Evolutionary conservation across 2,888 invertebrate species (phyloP).

Genomic region (Thumatha senex): DNA sequence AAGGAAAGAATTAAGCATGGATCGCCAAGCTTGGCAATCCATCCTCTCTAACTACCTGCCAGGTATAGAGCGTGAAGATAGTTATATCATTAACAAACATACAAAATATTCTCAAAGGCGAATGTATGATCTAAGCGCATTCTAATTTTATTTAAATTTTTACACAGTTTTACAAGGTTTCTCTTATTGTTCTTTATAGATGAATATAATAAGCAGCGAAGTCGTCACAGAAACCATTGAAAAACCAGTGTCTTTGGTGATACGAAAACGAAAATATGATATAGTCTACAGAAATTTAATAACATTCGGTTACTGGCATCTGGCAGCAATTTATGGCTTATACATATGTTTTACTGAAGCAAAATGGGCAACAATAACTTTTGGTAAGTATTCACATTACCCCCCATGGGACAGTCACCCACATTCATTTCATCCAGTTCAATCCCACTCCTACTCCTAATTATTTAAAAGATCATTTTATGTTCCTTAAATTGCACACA

Average conservation of each 20-base stretch:
- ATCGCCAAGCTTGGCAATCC: no score
- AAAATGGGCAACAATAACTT: slow-evolving; percentile 43
- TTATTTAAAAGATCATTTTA: no score
- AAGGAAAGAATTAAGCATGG: no score
- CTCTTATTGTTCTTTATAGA: not conserved
- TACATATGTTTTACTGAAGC: slow-evolving; percentile 48
- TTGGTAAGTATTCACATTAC: slow-evolving; percentile 34
- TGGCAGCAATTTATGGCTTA: slow-evolving; percentile 47
- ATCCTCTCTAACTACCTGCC: no score
- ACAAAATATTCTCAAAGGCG: no score
- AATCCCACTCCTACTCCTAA: no score
- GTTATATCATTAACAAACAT: no score
- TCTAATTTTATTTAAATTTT: no score
- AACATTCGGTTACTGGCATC: slow-evolving; percentile 45
- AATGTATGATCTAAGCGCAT: no score
- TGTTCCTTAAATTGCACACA: no score
- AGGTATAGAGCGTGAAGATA: no score
- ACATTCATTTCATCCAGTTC: no score
- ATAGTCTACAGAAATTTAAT: slow-evolving; percentile 45
- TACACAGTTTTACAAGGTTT: not conserved
- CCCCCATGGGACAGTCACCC: not conserved
- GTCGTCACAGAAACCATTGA: slow-evolving; percentile 11
- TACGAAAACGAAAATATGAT: slow-evolving; percentile 36
- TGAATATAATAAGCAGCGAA: slow-evolving; percentile 8
- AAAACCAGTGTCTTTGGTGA: slow-evolving; percentile 12